Conservation (phyloP, 2,113 vertebrate species). For the Ardeotis arabs region DNA sequence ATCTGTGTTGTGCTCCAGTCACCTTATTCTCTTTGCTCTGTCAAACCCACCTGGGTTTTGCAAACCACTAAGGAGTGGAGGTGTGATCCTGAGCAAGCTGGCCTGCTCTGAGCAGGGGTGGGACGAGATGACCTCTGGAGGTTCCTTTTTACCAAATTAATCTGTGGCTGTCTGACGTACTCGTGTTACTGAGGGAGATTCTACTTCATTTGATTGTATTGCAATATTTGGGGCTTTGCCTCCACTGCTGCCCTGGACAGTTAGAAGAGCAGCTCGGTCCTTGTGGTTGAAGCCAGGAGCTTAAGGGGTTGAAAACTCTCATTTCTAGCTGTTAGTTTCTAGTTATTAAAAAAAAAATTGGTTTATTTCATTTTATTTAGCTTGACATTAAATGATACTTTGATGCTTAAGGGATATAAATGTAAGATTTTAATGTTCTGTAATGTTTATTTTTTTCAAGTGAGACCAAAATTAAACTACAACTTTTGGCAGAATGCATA, state of each 20-base stretch:
- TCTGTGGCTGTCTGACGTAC: background rate
- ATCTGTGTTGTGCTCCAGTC: background rate
- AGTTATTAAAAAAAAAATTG: background rate
- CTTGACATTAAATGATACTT: background rate
- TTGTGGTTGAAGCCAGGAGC: background rate
- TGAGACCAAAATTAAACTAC: background rate
- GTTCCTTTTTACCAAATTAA: background rate
- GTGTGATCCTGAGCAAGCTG: background rate
- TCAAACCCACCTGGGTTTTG: background rate
- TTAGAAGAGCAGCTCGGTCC: background rate
- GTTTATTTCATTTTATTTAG: background rate
- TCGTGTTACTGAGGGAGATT: background rate
- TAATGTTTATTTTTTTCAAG: constrained; percentile 50
- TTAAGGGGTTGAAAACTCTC: background rate
- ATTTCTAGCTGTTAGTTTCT: background rate
- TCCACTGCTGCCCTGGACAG: background rate
- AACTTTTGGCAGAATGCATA: background rate
- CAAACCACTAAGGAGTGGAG: background rate
- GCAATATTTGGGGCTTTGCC: background rate
- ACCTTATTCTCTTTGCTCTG: background rate
- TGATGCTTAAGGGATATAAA: background rate
- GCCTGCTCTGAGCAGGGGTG: background rate
- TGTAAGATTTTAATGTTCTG: background rate
- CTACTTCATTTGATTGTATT: background rate
- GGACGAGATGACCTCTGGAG: background rate